phyloP scores from a whole-genome alignment of 2,888 invertebrate species.

The Trachelus tabidus region DNA sequence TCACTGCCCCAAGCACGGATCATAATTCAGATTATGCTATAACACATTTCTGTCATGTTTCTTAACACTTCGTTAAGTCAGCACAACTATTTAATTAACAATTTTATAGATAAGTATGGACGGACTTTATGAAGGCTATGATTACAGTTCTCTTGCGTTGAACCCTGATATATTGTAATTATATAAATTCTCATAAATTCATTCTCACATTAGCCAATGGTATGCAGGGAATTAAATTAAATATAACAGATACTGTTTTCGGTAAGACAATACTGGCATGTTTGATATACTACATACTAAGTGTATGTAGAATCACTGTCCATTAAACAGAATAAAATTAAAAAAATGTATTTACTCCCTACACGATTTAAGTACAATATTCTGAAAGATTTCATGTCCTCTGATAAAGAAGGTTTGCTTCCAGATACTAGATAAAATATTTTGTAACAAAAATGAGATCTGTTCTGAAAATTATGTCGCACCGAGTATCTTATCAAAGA shows the following conservation, averaged over 20 bases:
- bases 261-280: not conserved
- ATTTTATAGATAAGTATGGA: slow-evolving; percentile 1
- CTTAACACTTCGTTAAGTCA: not conserved
- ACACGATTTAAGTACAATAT: not conserved
- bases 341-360: not conserved
- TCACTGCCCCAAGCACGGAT: slow-evolving; percentile 36
- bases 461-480: not conserved
- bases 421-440: too few species aligned
- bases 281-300: not conserved
- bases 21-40: slow-evolving; percentile 29
- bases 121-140: slow-evolving; percentile 8
- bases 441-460: too few species aligned
- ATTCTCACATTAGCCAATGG: not conserved
- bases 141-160: not conserved
- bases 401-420: too few species aligned
- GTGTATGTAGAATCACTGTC: not conserved
- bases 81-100: not conserved
- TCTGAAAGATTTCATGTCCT: not conserved
- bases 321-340: not conserved
- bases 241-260: not conserved
- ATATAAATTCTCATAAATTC: not conserved
- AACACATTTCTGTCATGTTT: not conserved
- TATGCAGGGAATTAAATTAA: not conserved
- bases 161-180: not conserved
- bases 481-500: not conserved